A percentile compares a stretch with the other conserved stretches of the same genome.
phyloP scores from a whole-genome alignment of 2,888 invertebrate species.

The Xanthostigma xanthostigma region DNA sequence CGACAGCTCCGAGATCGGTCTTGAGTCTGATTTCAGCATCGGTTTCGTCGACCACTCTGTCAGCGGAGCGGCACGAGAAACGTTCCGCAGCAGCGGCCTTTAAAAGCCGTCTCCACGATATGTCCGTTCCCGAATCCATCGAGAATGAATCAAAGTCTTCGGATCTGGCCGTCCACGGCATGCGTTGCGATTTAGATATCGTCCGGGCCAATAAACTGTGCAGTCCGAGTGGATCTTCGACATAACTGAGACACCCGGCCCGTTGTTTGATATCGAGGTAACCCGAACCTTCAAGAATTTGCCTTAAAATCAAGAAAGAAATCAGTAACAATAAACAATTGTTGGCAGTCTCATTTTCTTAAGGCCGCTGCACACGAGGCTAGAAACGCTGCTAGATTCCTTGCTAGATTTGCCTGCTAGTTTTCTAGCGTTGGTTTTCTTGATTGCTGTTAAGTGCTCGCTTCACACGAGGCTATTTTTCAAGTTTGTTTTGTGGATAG shows the following conservation, averaged over 20 bases:
- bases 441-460: no score
- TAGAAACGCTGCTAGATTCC: no score
- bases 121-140: no score
- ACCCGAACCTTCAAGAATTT: conserved; percentile 49
- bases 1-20: conserved; percentile 24
- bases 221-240: conserved; percentile 70
- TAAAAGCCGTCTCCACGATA: conserved; percentile 33
- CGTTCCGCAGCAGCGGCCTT: conserved; percentile 9
- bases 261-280: conserved; percentile 76
- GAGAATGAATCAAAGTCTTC: conserved; percentile 61
- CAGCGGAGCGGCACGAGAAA: no score
- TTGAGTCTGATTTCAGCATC: conserved; percentile 13
- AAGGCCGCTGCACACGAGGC: no score
- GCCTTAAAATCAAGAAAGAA: conserved; percentile 28
- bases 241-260: conserved; percentile 76
- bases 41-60: no score
- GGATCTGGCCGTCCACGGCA: conserved; percentile 50
- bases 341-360: no score
- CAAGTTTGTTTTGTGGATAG: no score
- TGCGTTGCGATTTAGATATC: conserved; percentile 54
- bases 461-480: no score
- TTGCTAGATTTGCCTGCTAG: no score
- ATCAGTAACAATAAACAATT: not conserved
- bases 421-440: no score
- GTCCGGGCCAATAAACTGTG: conserved; percentile 65